Percentiles rank a stretch among this genome's conserved stretches.
Evolutionary conservation across 2,113 vertebrate species (phyloP).

Genomic region (Arenaria interpres): DNA sequence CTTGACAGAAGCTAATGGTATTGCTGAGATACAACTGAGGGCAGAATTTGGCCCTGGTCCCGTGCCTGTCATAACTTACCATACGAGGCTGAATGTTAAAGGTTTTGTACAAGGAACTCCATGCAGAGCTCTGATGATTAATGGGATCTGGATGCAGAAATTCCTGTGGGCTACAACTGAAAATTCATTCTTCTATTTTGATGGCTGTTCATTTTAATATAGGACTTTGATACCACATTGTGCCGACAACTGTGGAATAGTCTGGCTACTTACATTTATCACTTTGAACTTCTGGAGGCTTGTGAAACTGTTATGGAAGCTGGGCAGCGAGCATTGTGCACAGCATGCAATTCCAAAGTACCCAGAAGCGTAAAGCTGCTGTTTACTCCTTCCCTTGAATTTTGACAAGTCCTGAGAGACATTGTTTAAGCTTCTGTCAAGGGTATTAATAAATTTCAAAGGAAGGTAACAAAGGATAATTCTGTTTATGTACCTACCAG

Average conservation of each 20-base stretch:
- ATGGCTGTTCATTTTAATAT: slow-evolving; percentile 62
- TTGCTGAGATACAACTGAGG: slow-evolving; percentile 19
- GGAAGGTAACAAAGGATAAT: not conserved
- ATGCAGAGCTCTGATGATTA: slow-evolving; percentile 42
- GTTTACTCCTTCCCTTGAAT: not conserved
- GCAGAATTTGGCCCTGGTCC: slow-evolving; percentile 53
- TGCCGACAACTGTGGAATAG: slow-evolving; percentile 53
- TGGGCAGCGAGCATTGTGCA: not conserved
- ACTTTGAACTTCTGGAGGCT: slow-evolving; percentile 10
- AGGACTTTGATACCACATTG: slow-evolving; percentile 49
- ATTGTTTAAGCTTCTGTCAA: not conserved
- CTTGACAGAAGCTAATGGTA: slow-evolving; percentile 42
- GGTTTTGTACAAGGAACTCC: slow-evolving; percentile 47
- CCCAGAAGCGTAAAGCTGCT: not conserved
- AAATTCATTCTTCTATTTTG: slow-evolving; percentile 62
- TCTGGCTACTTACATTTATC: slow-evolving; percentile 54
- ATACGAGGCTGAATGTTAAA: slow-evolving; percentile 35
- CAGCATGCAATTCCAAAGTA: not conserved
- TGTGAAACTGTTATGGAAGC: not conserved
- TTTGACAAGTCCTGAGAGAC: not conserved
- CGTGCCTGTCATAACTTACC: slow-evolving; percentile 46
- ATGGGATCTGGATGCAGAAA: slow-evolving; percentile 60
- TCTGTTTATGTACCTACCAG: not conserved
- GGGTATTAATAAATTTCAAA: not conserved
- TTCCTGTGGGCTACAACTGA: slow-evolving; percentile 62